Evolutionary conservation across 2,797 vertebrate genomes (phyloP).

Genomic region (Capromys pilorides): DNA sequence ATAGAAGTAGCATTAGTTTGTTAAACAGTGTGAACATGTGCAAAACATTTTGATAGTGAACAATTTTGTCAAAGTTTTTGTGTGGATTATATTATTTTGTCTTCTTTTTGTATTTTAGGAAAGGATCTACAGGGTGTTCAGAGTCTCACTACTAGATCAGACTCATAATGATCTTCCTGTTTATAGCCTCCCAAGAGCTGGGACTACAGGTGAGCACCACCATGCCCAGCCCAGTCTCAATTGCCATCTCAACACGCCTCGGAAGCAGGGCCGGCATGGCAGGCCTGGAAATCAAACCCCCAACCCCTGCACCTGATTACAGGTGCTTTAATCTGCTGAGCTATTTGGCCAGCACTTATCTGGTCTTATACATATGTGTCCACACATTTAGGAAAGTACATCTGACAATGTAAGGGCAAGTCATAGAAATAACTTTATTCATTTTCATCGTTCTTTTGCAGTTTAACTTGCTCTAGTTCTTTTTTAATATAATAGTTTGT

Average conservation of each 20-base stretch:
- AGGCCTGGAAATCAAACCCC: too few species aligned
- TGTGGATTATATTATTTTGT: neutral
- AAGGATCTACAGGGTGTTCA: too few species aligned
- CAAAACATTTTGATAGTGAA: neutral
- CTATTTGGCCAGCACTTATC: neutral
- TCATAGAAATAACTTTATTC: neutral
- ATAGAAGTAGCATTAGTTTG: conserved; percentile 33
- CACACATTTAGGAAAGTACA: neutral
- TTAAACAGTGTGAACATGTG: neutral
- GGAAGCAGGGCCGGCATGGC: too few species aligned
- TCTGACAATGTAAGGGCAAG: neutral
- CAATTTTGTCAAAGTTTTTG: neutral
- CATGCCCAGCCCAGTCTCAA: too few species aligned
- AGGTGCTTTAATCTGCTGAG: too few species aligned
- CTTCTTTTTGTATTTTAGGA: too few species aligned
- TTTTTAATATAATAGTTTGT: neutral
- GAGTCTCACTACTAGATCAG: too few species aligned
- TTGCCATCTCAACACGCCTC: too few species aligned
- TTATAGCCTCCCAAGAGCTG: too few species aligned
- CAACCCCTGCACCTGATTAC: too few species aligned
- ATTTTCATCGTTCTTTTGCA: neutral
- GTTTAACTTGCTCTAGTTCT: neutral
- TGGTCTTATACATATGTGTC: neutral
- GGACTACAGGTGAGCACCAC: too few species aligned
- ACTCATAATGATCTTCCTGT: too few species aligned